Evolutionary conservation across 2,113 vertebrate species (phyloP).

Genomic region (Oryzias melastigma): DNA sequence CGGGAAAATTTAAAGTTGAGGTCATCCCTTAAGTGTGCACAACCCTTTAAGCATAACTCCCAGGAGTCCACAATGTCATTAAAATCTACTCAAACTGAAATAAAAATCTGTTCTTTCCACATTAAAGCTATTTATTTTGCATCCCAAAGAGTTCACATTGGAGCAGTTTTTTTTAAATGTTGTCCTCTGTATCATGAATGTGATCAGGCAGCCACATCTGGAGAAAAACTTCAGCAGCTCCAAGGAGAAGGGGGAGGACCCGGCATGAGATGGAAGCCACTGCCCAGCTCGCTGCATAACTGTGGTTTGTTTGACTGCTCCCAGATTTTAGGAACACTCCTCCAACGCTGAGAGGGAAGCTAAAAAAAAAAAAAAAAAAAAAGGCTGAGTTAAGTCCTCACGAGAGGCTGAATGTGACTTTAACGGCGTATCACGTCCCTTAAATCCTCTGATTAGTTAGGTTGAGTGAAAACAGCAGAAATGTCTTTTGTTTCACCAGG

Average conservation of each 20-base stretch:
- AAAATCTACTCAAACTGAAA: constrained; percentile 4
- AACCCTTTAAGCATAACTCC: background rate
- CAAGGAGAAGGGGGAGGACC: constrained; percentile 65
- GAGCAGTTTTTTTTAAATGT: constrained; percentile 21
- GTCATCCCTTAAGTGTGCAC: no score
- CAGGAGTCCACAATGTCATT: background rate
- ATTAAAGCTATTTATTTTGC: background rate
- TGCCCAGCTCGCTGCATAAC: constrained; percentile 55
- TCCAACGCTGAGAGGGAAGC: constrained; percentile 6
- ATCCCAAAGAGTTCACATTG: constrained; percentile 14
- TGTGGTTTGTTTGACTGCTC: constrained; percentile 57
- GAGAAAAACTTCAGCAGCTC: constrained; percentile 59
- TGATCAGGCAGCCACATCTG: constrained; percentile 64
- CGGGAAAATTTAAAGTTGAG: no score
- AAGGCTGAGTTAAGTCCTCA: background rate
- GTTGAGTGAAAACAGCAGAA: no score
- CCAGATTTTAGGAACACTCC: constrained; percentile 27
- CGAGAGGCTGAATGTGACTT: background rate
- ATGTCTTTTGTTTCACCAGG: background rate
- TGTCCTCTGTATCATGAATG: constrained; percentile 37
- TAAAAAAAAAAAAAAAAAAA: background rate
- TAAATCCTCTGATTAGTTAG: no score
- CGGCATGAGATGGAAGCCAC: constrained; percentile 42
- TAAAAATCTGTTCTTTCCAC: no score
- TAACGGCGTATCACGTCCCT: no score